Evolutionary conservation across 2,797 vertebrate species (phyloP).

Genomic region (Scomberomorus guttatus): DNA sequence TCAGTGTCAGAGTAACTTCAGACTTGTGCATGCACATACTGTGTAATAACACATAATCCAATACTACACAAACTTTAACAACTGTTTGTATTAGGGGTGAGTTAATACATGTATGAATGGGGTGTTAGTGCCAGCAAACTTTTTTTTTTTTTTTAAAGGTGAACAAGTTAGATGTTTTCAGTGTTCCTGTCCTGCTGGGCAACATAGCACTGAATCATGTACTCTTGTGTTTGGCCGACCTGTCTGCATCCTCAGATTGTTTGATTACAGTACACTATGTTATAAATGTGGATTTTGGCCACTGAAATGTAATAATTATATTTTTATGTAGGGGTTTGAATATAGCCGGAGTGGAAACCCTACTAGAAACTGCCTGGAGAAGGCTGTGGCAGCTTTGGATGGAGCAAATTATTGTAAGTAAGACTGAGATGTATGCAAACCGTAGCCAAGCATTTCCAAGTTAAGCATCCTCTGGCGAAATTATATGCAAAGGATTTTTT

Average conservation of each 20-base stretch:
- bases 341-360: conserved; percentile 97
- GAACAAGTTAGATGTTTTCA: neutral
- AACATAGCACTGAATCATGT: too few species aligned
- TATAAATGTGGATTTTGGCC: neutral
- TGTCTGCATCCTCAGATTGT: neutral
- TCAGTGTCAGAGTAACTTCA: too few species aligned
- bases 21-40: neutral
- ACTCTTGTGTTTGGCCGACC: neutral
- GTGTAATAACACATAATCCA: neutral
- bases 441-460: neutral
- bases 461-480: neutral
- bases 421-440: neutral
- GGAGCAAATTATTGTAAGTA: conserved; percentile 93
- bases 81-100: neutral
- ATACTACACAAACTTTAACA: neutral
- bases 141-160: neutral
- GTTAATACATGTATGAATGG: too few species aligned
- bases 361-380: conserved; percentile 92
- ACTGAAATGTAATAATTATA: neutral
- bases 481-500: neutral
- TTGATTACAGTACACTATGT: neutral
- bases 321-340: conserved; percentile 88
- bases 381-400: conserved; percentile 91
- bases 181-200: neutral
- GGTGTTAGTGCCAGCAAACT: neutral